Base-by-base conservation (phyloP, 2,888 invertebrate species). In the Cheilosia vernalis region DNA sequence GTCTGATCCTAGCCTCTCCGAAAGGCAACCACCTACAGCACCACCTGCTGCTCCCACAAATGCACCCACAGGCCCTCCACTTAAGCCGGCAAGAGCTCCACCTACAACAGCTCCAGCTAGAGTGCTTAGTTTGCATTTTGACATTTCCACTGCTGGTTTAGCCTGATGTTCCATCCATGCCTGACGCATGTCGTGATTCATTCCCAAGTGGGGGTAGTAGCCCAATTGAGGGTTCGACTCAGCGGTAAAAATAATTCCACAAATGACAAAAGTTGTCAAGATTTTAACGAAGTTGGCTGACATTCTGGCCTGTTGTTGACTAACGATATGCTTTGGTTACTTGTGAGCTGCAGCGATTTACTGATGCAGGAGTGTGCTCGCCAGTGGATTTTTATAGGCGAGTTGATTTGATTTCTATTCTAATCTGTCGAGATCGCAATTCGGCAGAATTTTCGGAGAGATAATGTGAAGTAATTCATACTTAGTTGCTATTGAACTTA, bases 81-180 rank as follows among this genome's bases (percentile, higher is more conserved):
- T 17, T 7, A 44, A 2, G 5, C 44, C 44, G 6, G 44, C 44
- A 44, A 44, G 44, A 17, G 44, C 44, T 15, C 44, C 44, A 0
- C 44, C 44, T 7, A 17, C 3, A 17, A 44, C 1, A 17, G n/a
- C 44, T 44, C 49, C 49, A 1, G 49, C 49, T 2, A 49, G 4
- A 19, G 49, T 49, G 17, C 19, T 49, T 9, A 19, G 9, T 6
- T 49, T 19, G 49, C 49, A 49, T 49, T 30, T 55, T n/a, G 17
- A 30, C 27, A 30, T 6, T 15, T 55, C 9, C 15, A n/a, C 19
- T 4, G 30, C 27, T 9, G 55, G 55, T 33, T 15, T 10, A 27
- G 53, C 53, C 21, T 55, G 55, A 19, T 17, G 30, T 15, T 55
- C 17, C 55, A 30, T 55, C 55, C 30, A 55, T 30, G 55, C 27